phyloP scores from a whole-genome alignment of 2,113 vertebrate genomes.

The Corythaixoides concolor region DNA sequence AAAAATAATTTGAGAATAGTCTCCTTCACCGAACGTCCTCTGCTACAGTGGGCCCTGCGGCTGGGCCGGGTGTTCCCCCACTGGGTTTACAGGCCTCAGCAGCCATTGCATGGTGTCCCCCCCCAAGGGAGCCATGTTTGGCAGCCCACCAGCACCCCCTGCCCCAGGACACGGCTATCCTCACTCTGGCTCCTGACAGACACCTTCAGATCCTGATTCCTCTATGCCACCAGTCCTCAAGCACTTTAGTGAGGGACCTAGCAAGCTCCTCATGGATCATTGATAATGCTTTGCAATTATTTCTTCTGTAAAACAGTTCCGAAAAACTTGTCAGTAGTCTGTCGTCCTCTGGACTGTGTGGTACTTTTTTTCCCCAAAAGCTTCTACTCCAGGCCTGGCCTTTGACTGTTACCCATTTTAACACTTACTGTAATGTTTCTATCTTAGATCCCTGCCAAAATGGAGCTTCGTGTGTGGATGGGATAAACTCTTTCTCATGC shows the following conservation, averaged over 20 bases:
- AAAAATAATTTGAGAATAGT: background rate
- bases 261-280: background rate
- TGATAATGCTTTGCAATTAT: background rate
- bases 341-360: background rate
- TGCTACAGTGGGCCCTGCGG: background rate
- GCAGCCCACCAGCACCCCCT: background rate
- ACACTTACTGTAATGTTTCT: background rate
- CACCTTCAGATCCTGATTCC: background rate
- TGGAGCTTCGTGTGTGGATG: constrained; percentile 86
- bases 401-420: background rate
- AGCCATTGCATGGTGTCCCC: background rate
- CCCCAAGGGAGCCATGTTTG: background rate
- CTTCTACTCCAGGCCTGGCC: background rate
- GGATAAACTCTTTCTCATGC: constrained; percentile 85
- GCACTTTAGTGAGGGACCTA: accelerated
- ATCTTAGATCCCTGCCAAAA: constrained; percentile 88
- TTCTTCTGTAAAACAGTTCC: background rate
- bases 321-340: background rate
- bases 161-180: accelerated
- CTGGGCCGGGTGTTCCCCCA: background rate
- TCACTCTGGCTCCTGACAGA: background rate
- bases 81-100: background rate
- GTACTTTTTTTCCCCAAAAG: background rate
- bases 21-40: background rate
- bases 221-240: background rate